Base-by-base conservation (phyloP, 2,797 vertebrate species). In the Mormyrus proboscirostris region DNA sequence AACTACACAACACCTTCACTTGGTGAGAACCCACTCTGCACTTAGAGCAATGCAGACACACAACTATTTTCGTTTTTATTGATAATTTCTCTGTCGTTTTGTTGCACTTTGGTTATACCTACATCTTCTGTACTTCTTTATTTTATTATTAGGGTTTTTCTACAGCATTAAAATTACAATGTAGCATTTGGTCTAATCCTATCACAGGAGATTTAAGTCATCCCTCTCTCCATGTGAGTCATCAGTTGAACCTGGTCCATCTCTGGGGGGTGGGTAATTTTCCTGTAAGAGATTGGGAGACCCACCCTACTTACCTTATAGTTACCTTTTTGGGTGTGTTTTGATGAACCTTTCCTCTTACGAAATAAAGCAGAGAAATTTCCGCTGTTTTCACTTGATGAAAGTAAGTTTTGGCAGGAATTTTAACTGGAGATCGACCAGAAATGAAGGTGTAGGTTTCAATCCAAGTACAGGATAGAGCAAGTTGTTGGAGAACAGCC, bases 1-100 rank as follows among this genome's bases (percentile, higher is more conserved):
- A 88, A 94, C 95, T n/a, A 95, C 95, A 0, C 95, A 96, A 90
- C 94, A 94, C 90, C 96, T 99, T 88, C 94, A 94, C 86, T 96
- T 97, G 97, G 97, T 98, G 92, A 90, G 92, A 91, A 25, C 7
- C 62, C 25, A 41, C 33, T 44, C 29, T 19, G 51, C 9, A 86
- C 5, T 53, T 29, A 10, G 10, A 10, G 25, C 83, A 51, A 47
- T 50, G 44, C 82, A 50, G 22, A 29, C 9, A 85, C 44, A 29
- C 25, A 85, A 51, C 3, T 33, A 12, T 14, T 69, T 33, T 3
- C 3, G 25, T 29, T 10, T 69, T 69, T 29, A 69, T 29, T 29
- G 62, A 69, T 69, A 12, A 33, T 33, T 69, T 69, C 62, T 29
- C 62, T 69, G 9, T 65, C 7, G 3, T 69, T 69, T 69, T 69